A percentile compares a stretch with the other conserved stretches of the same genome.
These are phyloP conservation scores for Thera obeliscata DNA, from an alignment of 2,888 invertebrate genomes.

Conservation along the genomic window DNA sequence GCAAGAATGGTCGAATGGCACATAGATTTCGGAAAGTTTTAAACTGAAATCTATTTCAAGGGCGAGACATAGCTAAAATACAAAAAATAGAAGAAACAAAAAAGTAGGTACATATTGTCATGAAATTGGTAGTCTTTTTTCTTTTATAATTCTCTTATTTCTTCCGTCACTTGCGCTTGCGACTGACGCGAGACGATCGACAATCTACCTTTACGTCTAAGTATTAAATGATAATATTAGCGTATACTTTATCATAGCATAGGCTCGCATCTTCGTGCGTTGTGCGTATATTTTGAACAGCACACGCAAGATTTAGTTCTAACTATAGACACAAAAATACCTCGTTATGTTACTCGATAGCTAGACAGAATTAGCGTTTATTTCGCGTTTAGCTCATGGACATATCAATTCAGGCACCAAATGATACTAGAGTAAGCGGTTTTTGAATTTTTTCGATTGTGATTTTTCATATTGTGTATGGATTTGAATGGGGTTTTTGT, in stretches of 20 bases:
- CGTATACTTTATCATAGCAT: constrained; percentile 77
- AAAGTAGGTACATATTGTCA: background rate
- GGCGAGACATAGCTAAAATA: background rate
- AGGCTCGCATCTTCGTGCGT: constrained; percentile 66
- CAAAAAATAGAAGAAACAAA: background rate
- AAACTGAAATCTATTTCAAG: background rate
- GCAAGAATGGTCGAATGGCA: background rate
- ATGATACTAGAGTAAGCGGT: constrained; percentile 79
- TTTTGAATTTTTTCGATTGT: constrained; percentile 70
- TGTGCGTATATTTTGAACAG: constrained; percentile 65
- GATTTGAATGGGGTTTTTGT: constrained; percentile 53
- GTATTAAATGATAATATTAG: constrained; percentile 84
- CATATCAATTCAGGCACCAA: constrained; percentile 84
- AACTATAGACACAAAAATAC: constrained; percentile 80
- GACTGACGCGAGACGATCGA: constrained; percentile 27
- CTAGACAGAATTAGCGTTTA: constrained; percentile 75
- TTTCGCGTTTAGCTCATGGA: constrained; percentile 80
- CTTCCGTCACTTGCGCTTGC: background rate
- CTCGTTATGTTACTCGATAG: constrained; percentile 82
- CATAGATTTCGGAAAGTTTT: background rate
- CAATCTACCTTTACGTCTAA: constrained; percentile 76
- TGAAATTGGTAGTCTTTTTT: background rate
- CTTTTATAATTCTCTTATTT: background rate
- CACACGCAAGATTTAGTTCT: constrained; percentile 72
- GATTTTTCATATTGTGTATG: constrained; percentile 57